Base-by-base conservation (phyloP, 2,113 vertebrate species). In the Nothocercus julius region DNA sequence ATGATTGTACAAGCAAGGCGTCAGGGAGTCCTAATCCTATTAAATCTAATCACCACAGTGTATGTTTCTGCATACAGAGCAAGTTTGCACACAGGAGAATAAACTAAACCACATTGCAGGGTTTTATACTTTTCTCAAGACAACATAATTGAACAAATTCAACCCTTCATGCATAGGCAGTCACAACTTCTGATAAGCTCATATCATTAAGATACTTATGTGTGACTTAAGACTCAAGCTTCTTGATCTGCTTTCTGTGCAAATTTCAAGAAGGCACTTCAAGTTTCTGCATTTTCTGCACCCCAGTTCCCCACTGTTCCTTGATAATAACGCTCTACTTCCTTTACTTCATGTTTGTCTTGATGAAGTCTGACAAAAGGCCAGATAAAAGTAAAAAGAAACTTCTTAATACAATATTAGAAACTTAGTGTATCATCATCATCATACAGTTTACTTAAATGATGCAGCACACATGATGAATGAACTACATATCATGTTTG, bases 21-120 rank as follows among this genome's bases (percentile, higher is more conserved):
- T 93, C 64, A 87, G 89, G 84, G 94, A 94, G 56, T 53, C 85
- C 72, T 94, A 97, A 95, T 94, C 84, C 93, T 95, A 75, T 97
- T 96, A 92, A 89, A 83, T 94, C 84, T 97, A 96, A 96, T 96
- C 76, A 92, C 79, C 17, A 78, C 24, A 38, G 30, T 90, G 77
- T 89, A 84, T 89, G 32, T 91, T 95, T 83, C 76, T 91, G 75
- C 77, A 89, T 94, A 85, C 27, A 76, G 27, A 90, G 89, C 76
- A 75, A 92, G 40, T 88, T 89, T 89, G 69, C 53, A 73, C 79
- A 88, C 44, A 91, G 47, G 40, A 84, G 83, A 95, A 87, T 83
- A 93, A 95, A 94, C 91, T 87, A 96, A 94, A 90, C 34, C 36
- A 73, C 40, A 74, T 76, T 89, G 58, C 38, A 90, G 8, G 8